Percentiles rank a stretch among this genome's conserved stretches.
phyloP scores from a whole-genome alignment of 1,140 invertebrate species.

The Neelides sp. region DNA sequence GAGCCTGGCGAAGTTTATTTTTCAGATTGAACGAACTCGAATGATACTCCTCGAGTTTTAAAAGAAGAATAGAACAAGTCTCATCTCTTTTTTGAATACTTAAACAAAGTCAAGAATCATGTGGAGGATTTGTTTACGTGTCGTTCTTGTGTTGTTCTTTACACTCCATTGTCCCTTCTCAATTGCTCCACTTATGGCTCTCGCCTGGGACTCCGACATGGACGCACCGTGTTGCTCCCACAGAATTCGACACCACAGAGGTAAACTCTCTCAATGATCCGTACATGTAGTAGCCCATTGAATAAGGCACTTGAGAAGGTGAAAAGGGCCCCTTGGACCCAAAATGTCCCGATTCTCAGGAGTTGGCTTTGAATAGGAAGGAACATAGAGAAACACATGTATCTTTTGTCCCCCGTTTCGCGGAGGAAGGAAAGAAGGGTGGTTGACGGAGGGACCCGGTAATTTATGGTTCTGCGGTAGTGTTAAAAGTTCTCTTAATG shows the following conservation, averaged over 20 bases:
- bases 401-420: constrained; percentile 6
- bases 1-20: too few relatives aligned
- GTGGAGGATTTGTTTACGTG: constrained; percentile 29
- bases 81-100: too few relatives aligned
- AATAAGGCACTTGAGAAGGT: too few relatives aligned
- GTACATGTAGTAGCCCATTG: too few relatives aligned
- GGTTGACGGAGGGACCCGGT: neutral
- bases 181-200: constrained; percentile 29
- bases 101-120: constrained; percentile 20
- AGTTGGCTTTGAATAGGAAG: too few relatives aligned
- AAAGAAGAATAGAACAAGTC: constrained; percentile 18
- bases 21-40: too few relatives aligned
- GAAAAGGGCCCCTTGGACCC: too few relatives aligned
- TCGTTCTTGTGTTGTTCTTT: constrained; percentile 30
- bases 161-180: constrained; percentile 31
- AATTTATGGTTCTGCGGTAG: too few relatives aligned
- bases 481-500: constrained; percentile 13
- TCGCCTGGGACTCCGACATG: constrained; percentile 30
- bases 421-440: neutral
- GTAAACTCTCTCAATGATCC: too few relatives aligned
- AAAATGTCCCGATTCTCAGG: too few relatives aligned
- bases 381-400: neutral
- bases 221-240: constrained; percentile 31
- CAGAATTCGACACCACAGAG: constrained; percentile 30
- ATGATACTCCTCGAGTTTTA: too few relatives aligned